phyloP scores from a whole-genome alignment of 2,113 vertebrate genomes.

The Microcebus ravelobensis region DNA sequence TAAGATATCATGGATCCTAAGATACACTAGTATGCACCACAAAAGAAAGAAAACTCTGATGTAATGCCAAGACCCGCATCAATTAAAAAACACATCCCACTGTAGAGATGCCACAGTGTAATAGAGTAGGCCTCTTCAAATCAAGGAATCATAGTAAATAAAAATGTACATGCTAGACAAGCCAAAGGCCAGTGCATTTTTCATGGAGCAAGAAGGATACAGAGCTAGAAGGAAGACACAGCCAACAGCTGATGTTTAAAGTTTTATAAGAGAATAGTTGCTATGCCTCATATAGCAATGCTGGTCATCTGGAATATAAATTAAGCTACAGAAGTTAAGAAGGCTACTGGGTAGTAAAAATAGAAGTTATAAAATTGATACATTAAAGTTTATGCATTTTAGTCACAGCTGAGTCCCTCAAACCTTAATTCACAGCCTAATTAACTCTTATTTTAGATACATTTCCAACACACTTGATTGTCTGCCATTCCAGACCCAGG shows the following conservation, averaged over 20 bases:
- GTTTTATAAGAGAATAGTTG: background rate
- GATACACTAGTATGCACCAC: background rate
- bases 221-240: background rate
- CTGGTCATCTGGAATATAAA: constrained; percentile 39
- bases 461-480: constrained; percentile 62
- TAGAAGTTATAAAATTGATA: constrained; percentile 32
- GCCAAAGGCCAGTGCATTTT: background rate
- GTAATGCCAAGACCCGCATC: background rate
- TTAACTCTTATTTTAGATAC: constrained; percentile 59
- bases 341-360: constrained; percentile 39
- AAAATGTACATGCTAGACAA: background rate
- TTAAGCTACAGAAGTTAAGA: constrained; percentile 13
- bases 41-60: constrained; percentile 11
- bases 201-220: background rate
- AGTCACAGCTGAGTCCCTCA: constrained; percentile 38
- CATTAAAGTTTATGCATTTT: constrained; percentile 55
- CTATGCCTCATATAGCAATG: background rate
- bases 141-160: background rate
- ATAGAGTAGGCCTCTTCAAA: background rate
- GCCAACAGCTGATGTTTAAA: background rate
- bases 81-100: constrained; percentile 2
- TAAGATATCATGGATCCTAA: background rate
- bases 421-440: constrained; percentile 56
- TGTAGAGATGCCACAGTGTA: constrained; percentile 13
- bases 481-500: constrained; percentile 41